Conservation (phyloP, 2,888 invertebrate genomes). For the Pristionchus japonicus region DNA sequence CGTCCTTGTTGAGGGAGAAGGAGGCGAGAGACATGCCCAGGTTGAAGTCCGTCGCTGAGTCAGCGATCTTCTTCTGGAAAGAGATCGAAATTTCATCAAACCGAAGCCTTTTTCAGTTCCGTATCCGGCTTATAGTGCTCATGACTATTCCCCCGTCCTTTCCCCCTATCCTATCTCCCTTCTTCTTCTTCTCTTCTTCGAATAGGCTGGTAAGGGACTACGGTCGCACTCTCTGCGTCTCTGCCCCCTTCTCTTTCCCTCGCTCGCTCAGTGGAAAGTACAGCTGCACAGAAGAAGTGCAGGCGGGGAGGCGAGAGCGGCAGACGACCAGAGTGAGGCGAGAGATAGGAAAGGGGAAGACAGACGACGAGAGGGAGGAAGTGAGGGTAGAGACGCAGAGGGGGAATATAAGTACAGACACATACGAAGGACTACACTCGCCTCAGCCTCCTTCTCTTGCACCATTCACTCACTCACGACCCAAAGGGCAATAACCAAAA, state of each 20-base stretch:
- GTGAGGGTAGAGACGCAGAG: not conserved
- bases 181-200: conserved; percentile 13
- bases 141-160: not conserved
- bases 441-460: not conserved
- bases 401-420: conserved; percentile 13
- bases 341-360: not conserved
- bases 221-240: conserved; percentile 9
- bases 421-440: conserved; percentile 6
- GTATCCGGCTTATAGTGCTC: not conserved
- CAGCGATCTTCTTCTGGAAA: conserved; percentile 27
- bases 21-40: not conserved
- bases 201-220: not conserved
- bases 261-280: not conserved
- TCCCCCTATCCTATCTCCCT: not conserved
- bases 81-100: not conserved
- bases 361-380: too few species aligned
- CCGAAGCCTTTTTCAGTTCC: not conserved
- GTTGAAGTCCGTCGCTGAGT: not conserved
- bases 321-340: not conserved
- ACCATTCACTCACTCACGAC: not conserved
- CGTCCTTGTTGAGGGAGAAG: not conserved
- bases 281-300: not conserved
- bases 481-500: conserved; percentile 26
- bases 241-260: conserved; percentile 7
- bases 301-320: not conserved